Base-by-base conservation (phyloP, 2,888 invertebrate species). In the Drosophila neonasuta region DNA sequence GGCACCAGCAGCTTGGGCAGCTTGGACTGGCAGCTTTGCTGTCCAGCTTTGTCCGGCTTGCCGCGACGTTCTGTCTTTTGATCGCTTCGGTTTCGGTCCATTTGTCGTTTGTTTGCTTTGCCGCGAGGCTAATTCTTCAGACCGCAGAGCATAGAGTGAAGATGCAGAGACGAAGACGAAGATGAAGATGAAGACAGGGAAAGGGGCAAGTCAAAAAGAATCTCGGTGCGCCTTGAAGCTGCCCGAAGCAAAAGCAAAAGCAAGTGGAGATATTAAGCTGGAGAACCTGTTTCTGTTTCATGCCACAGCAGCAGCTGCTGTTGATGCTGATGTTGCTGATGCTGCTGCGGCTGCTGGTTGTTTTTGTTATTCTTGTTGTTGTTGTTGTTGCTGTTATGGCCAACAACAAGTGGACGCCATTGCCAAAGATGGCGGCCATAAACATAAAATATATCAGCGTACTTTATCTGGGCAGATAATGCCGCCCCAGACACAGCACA, bases 21-120 rank as follows among this genome's bases (percentile, higher is more conserved):
- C 24, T 15, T 10, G 36, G 13, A 7, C 24, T 24, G 5, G 24
- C 32, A 11, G 24, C 15, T 36, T 8, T 11, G 11, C 17, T 29
- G 36, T 45, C 34, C 46, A 20, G 32, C 36, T 34, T 29, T 15
- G 51, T 45, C 32, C 44, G 36, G 30, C 13, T 46, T 3, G 46
- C 13, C 79, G 52, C 76, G 74, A 82, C 50, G 66, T 71, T 77
- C 72, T 73, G 86, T 83, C 87, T 86, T 87, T 86, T 87, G 84
- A 87, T 86, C 86, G 86, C 57, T 73, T 84, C 79, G 76, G 88
- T 86, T 79, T 84, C 85, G 88, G 88, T 86, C 86, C 83, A 84
- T 84, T 84, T 84, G 83, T 84, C 83, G 83, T 84, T 86, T 84
- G 83, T 84, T 84, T 84, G 83, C 83, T 86, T 83, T 80, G 88